Evolutionary conservation across 2,797 vertebrate species (phyloP), one percentile per base, ranked within the genome.

Genomic region (Masticophis lateralis): DNA sequence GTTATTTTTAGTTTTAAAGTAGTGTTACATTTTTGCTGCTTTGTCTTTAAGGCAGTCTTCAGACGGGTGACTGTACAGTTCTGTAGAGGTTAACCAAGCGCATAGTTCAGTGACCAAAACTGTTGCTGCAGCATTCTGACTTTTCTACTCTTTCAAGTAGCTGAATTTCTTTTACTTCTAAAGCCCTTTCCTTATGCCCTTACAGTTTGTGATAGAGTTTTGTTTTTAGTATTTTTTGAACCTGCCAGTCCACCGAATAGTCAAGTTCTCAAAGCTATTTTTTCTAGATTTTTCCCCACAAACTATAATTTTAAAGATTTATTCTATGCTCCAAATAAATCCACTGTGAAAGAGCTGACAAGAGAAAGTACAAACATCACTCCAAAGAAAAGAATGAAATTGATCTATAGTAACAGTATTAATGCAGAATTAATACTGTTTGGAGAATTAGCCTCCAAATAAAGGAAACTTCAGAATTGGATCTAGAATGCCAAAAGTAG

Each of bases 1-100:
- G 90, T 86, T 93, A 91, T 93, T 93, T 93, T 91, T 91, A 91
- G 93, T 89, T 92, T 90, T 28, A 87, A 43, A 91, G 25, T 60
- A 74, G 51, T 18, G 60, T n/a, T 60, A 27, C 11, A 59, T 88
- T 61, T 91, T 57, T 74, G n/a, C 37, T 69, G 5, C 55, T 86
- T 25, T 69, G 59, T 47, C 74, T 53, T 92, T 32, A 56, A 27
- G 37, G 57, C 47, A 86, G 63, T 59, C 69, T 89, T 86, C 51
- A 55, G n/a, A 56, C 43, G 86, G 37, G 53, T 56, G 60, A 55
- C 74, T 60, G 55, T 51, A 57, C 57, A 86, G 57, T 91, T 86
- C n/a, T 83, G 6, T 57, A 87, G 37, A 61, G 53, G 59, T 32
- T 51, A 56, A 91, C 47, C 32, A 43, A 51, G 3, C 32, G 37